phyloP scores from a whole-genome alignment of 2,797 vertebrate species.

The Thunnus albacares region DNA sequence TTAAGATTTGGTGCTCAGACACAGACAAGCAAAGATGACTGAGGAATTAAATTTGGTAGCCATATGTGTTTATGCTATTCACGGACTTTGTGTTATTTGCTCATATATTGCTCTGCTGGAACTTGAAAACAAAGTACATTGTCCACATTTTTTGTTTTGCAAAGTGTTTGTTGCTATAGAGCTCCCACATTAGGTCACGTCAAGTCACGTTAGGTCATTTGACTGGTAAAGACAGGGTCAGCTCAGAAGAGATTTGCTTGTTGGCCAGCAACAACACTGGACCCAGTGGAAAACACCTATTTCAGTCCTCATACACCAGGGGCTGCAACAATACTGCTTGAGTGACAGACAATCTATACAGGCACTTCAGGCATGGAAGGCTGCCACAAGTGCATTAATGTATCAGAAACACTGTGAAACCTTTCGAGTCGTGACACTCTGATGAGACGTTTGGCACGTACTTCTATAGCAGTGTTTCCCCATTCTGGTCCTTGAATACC shows the following conservation, averaged over 20 bases:
- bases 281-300: not conserved
- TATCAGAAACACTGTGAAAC: constrained; percentile 4
- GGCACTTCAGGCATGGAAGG: not conserved
- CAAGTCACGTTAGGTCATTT: not conserved
- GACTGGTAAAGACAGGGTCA: not conserved
- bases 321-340: constrained; percentile 8
- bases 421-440: constrained; percentile 1
- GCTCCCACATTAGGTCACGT: not conserved
- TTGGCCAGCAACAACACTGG: not conserved
- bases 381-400: constrained; percentile 9
- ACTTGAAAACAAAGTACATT: not conserved
- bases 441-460: constrained; percentile 8
- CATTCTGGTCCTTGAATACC: not conserved
- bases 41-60: not conserved
- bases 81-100: not conserved
- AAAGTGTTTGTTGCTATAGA: not conserved
- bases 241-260: not conserved
- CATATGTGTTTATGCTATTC: not conserved
- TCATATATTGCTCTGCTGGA: not conserved
- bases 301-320: not conserved
- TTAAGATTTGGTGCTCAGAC: no score
- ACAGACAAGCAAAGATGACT: not conserved
- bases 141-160: not conserved
- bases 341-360: constrained; percentile 2
- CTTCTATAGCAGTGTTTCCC: not conserved